Base-by-base conservation (phyloP, 64 coral and sea anemone species). In the Dendronephthya gigantea region DNA sequence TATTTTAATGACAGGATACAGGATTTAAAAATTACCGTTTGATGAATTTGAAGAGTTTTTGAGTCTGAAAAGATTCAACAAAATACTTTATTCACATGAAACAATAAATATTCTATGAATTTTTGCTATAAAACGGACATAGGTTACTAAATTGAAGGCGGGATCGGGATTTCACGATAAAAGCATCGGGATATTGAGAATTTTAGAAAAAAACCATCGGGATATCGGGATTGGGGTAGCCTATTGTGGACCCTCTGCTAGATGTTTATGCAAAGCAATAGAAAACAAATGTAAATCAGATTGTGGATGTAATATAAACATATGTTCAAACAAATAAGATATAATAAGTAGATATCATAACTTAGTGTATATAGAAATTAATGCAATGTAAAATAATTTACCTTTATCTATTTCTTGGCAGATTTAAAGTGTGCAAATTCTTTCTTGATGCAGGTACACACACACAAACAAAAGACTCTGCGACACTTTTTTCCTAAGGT, bases 181-280 rank as follows among this genome's bases (percentile, higher is more conserved):
- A 70, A n/a, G n/a, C n/a, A n/a, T n/a, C n/a, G n/a, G n/a, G n/a
- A n/a, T n/a, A n/a, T n/a, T n/a, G n/a, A n/a, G 29, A 70, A 70
- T 70, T 70, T 70, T 25, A 31, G 66, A 70, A 70, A 70, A 70
- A 70, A 9, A 9, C 9, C 66, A 70, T 70, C 66, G 66, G 66
- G 66, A 70, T 70, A 25, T 70, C 17, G 66, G 66, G 66, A 70
- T 70, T 70, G 29, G 29, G 66, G 66, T 70, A 70, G 29, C 66
- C 66, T 70, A 70, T 70, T 70, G 66, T 70, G 66, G 17, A 70
- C 66, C 19, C 66, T 70, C 66, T n/a, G 48, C n/a, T n/a, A n/a
- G 25, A 62, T 62, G 55, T 27, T 62, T 23, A 5, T 15, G 55
- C 55, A 62, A 62, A 62, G 19, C 16, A 1, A 23, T 23, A 62